These are phyloP conservation scores for Cydia amplana DNA, from an alignment of 1,140 invertebrate species.

Conservation along the genomic window DNA sequence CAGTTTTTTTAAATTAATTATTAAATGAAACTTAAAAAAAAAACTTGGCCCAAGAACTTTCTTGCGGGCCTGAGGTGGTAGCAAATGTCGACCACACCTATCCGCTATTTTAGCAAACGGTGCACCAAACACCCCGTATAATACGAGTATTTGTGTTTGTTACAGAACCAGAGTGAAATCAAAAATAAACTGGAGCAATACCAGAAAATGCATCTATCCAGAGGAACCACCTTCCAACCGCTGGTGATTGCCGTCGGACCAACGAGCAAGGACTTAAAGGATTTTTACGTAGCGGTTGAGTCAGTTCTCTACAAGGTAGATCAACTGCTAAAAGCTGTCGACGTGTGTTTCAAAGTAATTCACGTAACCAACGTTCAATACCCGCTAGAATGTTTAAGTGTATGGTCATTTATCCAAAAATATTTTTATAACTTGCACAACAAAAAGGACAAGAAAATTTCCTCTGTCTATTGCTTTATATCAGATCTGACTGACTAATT, in stretches of 20 bases:
- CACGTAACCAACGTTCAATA: background rate
- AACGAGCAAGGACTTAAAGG: background rate
- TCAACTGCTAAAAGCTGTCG: background rate
- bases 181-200: slow-evolving; percentile 4
- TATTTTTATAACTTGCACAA: background rate
- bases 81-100: too few species aligned
- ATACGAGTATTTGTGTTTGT: background rate
- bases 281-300: background rate
- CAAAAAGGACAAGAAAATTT: background rate
- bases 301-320: background rate
- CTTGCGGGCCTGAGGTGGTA: too few species aligned
- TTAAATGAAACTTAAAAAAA: too few species aligned
- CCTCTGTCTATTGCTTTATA: background rate
- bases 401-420: background rate
- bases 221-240: background rate
- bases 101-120: too few species aligned
- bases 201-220: background rate
- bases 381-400: background rate
- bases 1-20: too few species aligned
- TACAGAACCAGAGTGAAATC: background rate
- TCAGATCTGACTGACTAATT: background rate
- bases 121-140: too few species aligned
- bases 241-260: background rate
- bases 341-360: background rate
- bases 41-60: too few species aligned